phyloP scores from a whole-genome alignment of 2,797 vertebrate species.

The Huso huso region DNA sequence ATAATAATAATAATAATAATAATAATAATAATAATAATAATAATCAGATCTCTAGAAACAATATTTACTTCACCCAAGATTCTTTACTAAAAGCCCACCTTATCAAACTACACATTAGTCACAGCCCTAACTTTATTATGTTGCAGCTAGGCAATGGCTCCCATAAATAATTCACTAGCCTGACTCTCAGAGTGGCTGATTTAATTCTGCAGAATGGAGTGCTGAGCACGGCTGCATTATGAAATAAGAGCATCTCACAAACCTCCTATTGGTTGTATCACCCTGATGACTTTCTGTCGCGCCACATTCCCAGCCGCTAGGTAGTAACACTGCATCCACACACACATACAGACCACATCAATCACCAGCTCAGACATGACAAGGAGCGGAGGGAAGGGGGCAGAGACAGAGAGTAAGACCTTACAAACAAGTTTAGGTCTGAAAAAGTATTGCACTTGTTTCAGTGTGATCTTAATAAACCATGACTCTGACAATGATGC shows the following conservation, averaged over 20 bases:
- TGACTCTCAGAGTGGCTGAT: slow-evolving; percentile 60
- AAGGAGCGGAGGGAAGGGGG: slow-evolving; percentile 25
- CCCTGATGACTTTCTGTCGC: slow-evolving; percentile 38
- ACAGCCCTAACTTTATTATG: slow-evolving; percentile 70
- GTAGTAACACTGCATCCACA: slow-evolving; percentile 48
- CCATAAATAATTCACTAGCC: slow-evolving; percentile 74
- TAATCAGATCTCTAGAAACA: slow-evolving; percentile 66
- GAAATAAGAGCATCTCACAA: slow-evolving; percentile 47
- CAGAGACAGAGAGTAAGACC: slow-evolving; percentile 5
- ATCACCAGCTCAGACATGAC: slow-evolving; percentile 42
- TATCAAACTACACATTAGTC: slow-evolving; percentile 69
- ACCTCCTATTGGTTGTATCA: slow-evolving; percentile 55
- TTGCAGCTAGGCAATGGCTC: slow-evolving; percentile 44
- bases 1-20: slow-evolving; percentile 61
- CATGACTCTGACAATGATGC: not conserved
- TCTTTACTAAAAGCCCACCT: slow-evolving; percentile 60
- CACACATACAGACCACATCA: slow-evolving; percentile 34
- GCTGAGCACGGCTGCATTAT: slow-evolving; percentile 34
- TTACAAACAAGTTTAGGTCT: slow-evolving; percentile 4
- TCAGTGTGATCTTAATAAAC: not conserved
- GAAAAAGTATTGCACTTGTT: slow-evolving; percentile 1
- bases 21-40: slow-evolving; percentile 46
- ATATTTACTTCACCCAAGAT: slow-evolving; percentile 60
- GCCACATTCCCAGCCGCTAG: slow-evolving; percentile 35
- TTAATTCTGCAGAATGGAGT: slow-evolving; percentile 71